These are phyloP conservation scores for Gadopsis bispinosus DNA, from an alignment of 2,797 vertebrate genomes.

Conservation along the genomic window DNA sequence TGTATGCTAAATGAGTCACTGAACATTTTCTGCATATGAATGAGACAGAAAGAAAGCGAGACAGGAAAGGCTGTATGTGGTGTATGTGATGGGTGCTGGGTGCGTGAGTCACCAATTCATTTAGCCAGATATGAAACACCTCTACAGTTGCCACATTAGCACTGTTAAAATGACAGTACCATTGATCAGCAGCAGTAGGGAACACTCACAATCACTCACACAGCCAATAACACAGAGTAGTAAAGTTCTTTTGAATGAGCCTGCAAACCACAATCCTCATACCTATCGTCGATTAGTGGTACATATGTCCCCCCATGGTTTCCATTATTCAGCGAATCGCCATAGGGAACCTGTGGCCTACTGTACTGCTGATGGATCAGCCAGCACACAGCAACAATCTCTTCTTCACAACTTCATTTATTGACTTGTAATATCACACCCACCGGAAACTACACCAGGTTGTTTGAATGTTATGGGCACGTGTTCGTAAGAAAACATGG, in stretches of 20 bases:
- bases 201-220: constrained; percentile 20
- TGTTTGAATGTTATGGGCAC: constrained; percentile 10
- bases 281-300: not conserved
- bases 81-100: constrained; percentile 32
- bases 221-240: constrained; percentile 6
- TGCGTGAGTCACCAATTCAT: constrained; percentile 63
- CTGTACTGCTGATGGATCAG: constrained; percentile 36
- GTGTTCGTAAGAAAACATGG: not conserved
- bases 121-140: constrained; percentile 69
- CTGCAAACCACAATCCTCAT: not conserved
- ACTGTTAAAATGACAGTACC: constrained; percentile 50
- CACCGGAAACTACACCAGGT: not conserved
- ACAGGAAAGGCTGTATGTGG: constrained; percentile 27
- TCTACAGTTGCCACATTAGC: constrained; percentile 58
- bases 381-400: not conserved
- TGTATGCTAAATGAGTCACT: constrained; percentile 55
- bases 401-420: constrained; percentile 5
- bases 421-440: constrained; percentile 13
- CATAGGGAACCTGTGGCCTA: constrained; percentile 27
- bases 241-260: constrained; percentile 13
- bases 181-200: constrained; percentile 52
- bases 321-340: constrained; percentile 44
- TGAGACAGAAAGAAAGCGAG: constrained; percentile 50
- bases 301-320: constrained; percentile 8
- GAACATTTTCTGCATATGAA: constrained; percentile 54